Percentiles rank a stretch among this genome's conserved stretches.
These are phyloP conservation scores for Salvelinus sp. DNA, from an alignment of 2,113 vertebrate species.

Conservation along the genomic window DNA sequence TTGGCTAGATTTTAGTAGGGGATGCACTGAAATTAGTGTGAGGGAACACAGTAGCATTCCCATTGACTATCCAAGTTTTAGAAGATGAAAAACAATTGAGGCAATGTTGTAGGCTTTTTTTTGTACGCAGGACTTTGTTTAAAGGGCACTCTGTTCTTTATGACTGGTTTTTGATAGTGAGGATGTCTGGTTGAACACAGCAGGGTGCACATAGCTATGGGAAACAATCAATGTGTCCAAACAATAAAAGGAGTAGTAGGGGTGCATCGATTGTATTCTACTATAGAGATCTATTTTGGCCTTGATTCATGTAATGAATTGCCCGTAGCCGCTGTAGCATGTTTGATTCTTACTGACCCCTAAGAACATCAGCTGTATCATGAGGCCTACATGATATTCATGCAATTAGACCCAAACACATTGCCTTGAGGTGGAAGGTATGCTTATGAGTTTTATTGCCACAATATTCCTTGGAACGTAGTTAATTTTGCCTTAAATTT, in stretches of 20 bases:
- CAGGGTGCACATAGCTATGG: neutral
- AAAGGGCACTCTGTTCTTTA: constrained; percentile 4
- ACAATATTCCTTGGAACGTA: neutral
- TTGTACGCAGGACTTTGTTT: constrained; percentile 7
- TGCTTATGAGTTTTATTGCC: neutral
- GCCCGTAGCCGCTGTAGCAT: constrained; percentile 21
- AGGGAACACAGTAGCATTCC: too few species aligned
- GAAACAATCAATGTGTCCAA: neutral
- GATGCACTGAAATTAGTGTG: neutral
- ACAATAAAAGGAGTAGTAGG: constrained; percentile 15
- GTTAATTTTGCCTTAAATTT: too few species aligned
- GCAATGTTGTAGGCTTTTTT: too few species aligned
- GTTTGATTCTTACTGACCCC: constrained; percentile 53
- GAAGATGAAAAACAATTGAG: constrained; percentile 3
- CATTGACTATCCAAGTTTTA: too few species aligned
- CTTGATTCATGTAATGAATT: constrained; percentile 49
- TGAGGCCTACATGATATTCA: constrained; percentile 27
- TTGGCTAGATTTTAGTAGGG: constrained; percentile 23
- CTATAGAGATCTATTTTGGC: constrained; percentile 14
- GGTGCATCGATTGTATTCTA: constrained; percentile 19
- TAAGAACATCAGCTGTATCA: constrained; percentile 30
- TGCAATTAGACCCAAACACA: constrained; percentile 32
- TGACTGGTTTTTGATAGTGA: neutral
- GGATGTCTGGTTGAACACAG: constrained; percentile 29
- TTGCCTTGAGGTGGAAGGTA: neutral